Evolutionary conservation across 2,797 vertebrate species (phyloP), one percentile per base, ranked within the genome.

Genomic region (Catamblyrhynchus diadema): DNA sequence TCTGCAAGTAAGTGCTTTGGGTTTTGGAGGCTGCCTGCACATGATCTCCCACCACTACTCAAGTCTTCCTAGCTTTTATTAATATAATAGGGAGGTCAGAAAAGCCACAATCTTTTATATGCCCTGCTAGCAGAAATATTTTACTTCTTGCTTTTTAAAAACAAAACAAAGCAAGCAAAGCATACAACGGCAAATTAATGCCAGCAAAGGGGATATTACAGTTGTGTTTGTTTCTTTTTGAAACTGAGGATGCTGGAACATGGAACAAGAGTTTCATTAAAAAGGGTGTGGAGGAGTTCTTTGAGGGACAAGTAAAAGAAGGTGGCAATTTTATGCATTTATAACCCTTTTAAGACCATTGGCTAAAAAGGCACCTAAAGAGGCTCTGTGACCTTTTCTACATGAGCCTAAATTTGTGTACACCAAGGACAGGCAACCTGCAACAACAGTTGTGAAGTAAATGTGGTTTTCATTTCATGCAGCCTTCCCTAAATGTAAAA

Each of bases 1-100:
- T 88, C 94, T 98, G 94, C 90, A 92, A 92, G 94, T 97, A 95
- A 97, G 96, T 87, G 82, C 93, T 96, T 95, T 88, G 95, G 95
- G 94, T 97, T 98, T 93, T 94, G 66, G 92, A 95, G 81, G 91
- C 79, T 96, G 97, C 94, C 95, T 96, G 92, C 91, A 92, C 86
- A 94, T 95, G 93, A 96, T 94, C 87, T 86, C 80, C 91, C 88
- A 95, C 77, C 87, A 91, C 87, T 94, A 92, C 89, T 91, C 81
- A 96, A 94, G 86, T 77, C 87, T 93, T 91, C 80, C 85, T 90
- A 93, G 85, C 81, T 94, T 95, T 93, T 95, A 96, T 97, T 91
- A 96, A 97, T 91, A 94, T 93, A 96, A 95, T 94, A 56, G 95
- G 85, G 73, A 94, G 95, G 93, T 93, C 89, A 96, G 89, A 90